phyloP scores from a whole-genome alignment of 2,888 invertebrate genomes.

The Mechanitis messenoides region DNA sequence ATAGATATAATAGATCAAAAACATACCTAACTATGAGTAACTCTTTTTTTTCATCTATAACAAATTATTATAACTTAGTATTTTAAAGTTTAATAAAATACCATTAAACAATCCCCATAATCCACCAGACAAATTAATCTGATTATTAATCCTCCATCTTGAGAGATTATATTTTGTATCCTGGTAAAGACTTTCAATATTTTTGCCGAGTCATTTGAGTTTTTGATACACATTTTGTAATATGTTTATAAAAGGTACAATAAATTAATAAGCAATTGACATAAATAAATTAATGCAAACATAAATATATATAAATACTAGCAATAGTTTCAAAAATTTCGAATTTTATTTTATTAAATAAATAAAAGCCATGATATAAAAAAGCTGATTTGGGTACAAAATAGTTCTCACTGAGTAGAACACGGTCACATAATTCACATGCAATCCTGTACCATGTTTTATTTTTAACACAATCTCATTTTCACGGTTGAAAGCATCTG shows the following conservation, averaged over 20 bases:
- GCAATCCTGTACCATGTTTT: constrained; percentile 24
- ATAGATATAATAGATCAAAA: too few relatives aligned
- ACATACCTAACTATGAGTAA: too few relatives aligned
- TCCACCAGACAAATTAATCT: neutral
- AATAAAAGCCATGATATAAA: neutral
- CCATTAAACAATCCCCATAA: neutral
- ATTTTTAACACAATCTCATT: constrained; percentile 32
- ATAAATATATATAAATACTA: too few relatives aligned
- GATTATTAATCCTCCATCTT: neutral
- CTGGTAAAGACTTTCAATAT: neutral
- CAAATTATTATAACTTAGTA: neutral
- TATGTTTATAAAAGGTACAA: neutral
- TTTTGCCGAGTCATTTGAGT: neutral
- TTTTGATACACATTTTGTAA: neutral
- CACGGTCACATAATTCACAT: constrained; percentile 14
- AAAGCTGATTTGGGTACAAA: neutral
- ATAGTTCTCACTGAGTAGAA: constrained; percentile 4
- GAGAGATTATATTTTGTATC: constrained; percentile 2
- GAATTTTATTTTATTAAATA: neutral
- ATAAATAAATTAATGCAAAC: neutral
- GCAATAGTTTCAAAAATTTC: too few relatives aligned
- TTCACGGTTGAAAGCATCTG: constrained; percentile 27
- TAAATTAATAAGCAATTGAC: neutral
- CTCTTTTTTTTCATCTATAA: too few relatives aligned
- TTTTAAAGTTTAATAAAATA: neutral